A percentile compares a stretch with the other conserved stretches of the same genome.
These are phyloP conservation scores for Gallinago nigripennis DNA, from an alignment of 2,797 vertebrate genomes.

Conservation along the genomic window DNA sequence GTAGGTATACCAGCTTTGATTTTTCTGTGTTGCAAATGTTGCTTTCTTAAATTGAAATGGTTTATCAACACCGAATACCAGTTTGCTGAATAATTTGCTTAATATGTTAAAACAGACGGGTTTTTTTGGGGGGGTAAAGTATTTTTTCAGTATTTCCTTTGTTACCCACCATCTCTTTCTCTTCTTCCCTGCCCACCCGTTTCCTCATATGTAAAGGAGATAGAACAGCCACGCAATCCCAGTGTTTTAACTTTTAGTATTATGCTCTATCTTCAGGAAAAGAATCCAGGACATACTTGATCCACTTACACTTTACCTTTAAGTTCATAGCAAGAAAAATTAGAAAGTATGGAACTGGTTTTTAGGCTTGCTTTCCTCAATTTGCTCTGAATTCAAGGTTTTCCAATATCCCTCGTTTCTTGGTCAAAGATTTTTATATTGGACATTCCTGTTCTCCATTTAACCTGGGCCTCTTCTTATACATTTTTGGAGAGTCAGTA, in stretches of 20 bases:
- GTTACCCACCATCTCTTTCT: not conserved
- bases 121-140: not conserved
- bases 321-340: not conserved
- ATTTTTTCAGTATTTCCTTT: not conserved
- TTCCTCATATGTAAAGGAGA: not conserved
- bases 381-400: not conserved
- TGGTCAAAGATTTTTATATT: not conserved
- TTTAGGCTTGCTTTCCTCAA: not conserved
- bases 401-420: not conserved
- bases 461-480: not conserved
- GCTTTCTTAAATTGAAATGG: not conserved
- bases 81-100: not conserved
- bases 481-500: not conserved
- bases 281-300: not conserved
- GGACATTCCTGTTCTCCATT: accelerated
- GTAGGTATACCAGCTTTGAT: slow-evolving; percentile 71
- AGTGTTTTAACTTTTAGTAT: not conserved
- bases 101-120: not conserved
- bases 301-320: not conserved
- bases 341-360: not conserved
- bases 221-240: not conserved
- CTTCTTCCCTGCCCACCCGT: not conserved
- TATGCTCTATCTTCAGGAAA: not conserved
- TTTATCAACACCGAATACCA: not conserved
- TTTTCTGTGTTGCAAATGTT: not conserved